These are phyloP conservation scores for Hirtodrosophila histrioides DNA, from an alignment of 2,888 invertebrate genomes.

Conservation along the genomic window DNA sequence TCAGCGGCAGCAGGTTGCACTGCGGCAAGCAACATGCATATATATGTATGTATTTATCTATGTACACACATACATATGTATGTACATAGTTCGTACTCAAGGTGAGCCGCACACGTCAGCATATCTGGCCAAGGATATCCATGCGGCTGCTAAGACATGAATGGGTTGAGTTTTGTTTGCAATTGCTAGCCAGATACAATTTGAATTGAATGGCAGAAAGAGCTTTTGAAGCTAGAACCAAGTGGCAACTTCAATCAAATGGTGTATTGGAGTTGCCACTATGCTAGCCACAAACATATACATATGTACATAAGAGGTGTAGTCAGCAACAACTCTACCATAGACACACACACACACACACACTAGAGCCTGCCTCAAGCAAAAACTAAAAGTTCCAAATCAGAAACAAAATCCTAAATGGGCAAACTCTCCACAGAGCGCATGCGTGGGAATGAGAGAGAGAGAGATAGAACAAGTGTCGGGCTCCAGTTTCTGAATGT, in stretches of 20 bases:
- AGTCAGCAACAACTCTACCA: conserved; percentile 28
- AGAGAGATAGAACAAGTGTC: conserved; percentile 7
- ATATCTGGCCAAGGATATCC: conserved; percentile 61
- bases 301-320: conserved; percentile 5
- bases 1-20: conserved; percentile 30
- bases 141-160: conserved; percentile 50
- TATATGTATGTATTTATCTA: conserved; percentile 2
- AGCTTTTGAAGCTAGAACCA: conserved; percentile 15
- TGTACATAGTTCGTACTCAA: conserved; percentile 34
- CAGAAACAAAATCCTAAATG: conserved; percentile 40
- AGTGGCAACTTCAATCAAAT: conserved; percentile 30
- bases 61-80: conserved; percentile 23
- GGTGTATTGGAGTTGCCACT: conserved; percentile 43
- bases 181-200: conserved; percentile 20
- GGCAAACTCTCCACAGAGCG: conserved; percentile 50
- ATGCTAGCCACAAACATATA: conserved; percentile 7
- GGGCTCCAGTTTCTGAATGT: conserved; percentile 41
- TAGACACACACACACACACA: conserved; percentile 13
- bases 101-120: conserved; percentile 65
- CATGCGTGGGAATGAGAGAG: conserved; percentile 57
- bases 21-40: conserved; percentile 26
- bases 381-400: conserved; percentile 60
- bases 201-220: not conserved
- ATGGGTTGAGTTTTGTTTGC: conserved; percentile 46
- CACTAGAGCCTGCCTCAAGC: conserved; percentile 64